Base-by-base conservation (phyloP, 2,113 vertebrate genomes). In the Gobio gobio region DNA sequence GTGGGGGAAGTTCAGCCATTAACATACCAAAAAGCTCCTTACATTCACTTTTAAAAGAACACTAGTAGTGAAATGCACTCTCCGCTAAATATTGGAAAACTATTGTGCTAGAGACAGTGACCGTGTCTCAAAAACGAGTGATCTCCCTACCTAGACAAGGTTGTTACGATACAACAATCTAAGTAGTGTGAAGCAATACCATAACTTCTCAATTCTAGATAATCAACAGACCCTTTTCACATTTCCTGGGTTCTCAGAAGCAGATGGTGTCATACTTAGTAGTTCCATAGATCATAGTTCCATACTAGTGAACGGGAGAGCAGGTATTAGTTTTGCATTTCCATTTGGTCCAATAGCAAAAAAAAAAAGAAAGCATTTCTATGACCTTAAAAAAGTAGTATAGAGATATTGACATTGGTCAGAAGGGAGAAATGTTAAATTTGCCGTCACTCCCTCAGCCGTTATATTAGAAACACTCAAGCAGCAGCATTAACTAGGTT, bases 21-120 rank as follows among this genome's bases (percentile, higher is more conserved):
- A 61, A 40, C 36, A 78, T 14, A 33, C 10, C 51, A 78, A 78
- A 61, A 40, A 78, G 77, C 36, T 22, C 20, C 2, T 78, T 10
- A 61, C 12, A 77, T 77, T 14, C 33, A 61, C 76, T 78, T 59
- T 78, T 24, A 14, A 78, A 43, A 61, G 33, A 24, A 78, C 56
- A 78, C 54, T 36, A 59, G 29, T 16, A 74, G n/a, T 13, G n/a
- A 47, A 78, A 40, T 24, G 54, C 8, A 20, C 20, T n/a, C 33
- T 78, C 20, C 8, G 10, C 5, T 43, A 40, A 78, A 43, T 36
- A 16, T 5, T 40, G 33, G 26, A 56, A 4, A 77, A 56, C 2
- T 36, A 6, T 10, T 56, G 18, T 47, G 22, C 4, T 13, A 24
- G 22, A 73, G 40, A 24, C 22, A 24, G 12, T 47, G 22, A 47